phyloP scores from a whole-genome alignment of 1,140 invertebrate genomes.

The Drosophila repleta region DNA sequence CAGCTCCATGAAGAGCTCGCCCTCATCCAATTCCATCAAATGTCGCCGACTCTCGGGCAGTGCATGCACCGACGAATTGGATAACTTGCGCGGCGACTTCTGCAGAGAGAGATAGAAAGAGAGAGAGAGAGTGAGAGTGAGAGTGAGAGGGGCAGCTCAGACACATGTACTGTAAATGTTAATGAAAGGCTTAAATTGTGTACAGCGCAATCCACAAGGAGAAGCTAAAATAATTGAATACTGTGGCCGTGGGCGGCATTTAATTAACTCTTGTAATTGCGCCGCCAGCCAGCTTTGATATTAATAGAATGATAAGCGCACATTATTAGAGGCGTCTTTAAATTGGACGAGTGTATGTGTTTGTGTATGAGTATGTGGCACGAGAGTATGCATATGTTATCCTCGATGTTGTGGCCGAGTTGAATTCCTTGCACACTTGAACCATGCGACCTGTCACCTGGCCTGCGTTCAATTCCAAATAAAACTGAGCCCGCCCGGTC shows the following conservation, averaged over 20 bases:
- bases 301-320: conserved; percentile 62
- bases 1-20: conserved; percentile 95
- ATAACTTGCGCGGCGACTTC: conserved; percentile 85
- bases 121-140: background rate
- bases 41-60: conserved; percentile 85
- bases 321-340: conserved; percentile 13
- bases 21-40: conserved; percentile 89
- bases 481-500: conserved; percentile 54
- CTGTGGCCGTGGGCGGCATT: conserved; percentile 20
- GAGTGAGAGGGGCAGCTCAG: conserved; percentile 8
- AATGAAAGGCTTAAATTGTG: conserved; percentile 60
- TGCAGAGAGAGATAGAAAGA: conserved; percentile 47
- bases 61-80: conserved; percentile 83
- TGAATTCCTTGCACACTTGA: conserved; percentile 19
- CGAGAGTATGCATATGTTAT: conserved; percentile 18
- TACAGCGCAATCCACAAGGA: conserved; percentile 3
- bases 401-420: background rate
- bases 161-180: conserved; percentile 52
- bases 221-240: conserved; percentile 54
- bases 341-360: background rate
- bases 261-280: conserved; percentile 58
- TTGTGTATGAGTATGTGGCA: background rate
- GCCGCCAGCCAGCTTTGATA: conserved; percentile 44
- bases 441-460: conserved; percentile 41
- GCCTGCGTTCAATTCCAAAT: conserved; percentile 46